Evolutionary conservation across 2,797 vertebrate genomes (phyloP).

Genomic region (Rhadinocentrus ornatus): DNA sequence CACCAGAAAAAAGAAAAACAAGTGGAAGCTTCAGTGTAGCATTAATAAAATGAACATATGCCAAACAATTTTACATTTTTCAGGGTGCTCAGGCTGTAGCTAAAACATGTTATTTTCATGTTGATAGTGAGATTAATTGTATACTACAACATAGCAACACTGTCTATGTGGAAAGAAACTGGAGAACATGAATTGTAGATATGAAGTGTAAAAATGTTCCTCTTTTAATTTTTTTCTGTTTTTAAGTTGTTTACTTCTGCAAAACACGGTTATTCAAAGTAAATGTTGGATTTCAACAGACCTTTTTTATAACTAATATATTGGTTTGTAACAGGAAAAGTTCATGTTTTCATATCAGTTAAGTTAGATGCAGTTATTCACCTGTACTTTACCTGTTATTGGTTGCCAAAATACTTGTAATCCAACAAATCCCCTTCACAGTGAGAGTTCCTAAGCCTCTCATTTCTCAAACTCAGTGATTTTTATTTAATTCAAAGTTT

Average conservation of each 20-base stretch:
- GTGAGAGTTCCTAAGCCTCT: background rate
- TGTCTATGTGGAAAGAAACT: too few species aligned
- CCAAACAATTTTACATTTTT: background rate
- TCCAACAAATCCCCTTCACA: background rate
- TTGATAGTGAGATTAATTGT: background rate
- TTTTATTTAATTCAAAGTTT: background rate
- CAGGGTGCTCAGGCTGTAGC: background rate
- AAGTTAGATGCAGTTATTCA: background rate
- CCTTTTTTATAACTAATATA: background rate
- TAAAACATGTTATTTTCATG: background rate
- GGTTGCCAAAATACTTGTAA: background rate
- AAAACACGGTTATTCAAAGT: background rate
- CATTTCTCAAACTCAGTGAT: background rate
- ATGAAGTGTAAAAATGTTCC: background rate
- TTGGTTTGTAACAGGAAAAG: background rate
- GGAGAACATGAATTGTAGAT: background rate
- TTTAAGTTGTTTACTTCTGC: background rate
- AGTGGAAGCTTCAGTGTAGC: slow-evolving; percentile 4
- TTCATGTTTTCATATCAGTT: too few species aligned
- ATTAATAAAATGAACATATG: slow-evolving; percentile 21
- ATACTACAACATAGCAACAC: background rate
- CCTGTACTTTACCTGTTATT: background rate
- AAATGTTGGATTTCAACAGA: background rate
- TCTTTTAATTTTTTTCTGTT: background rate
- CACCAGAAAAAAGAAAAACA: slow-evolving; percentile 23